These are phyloP conservation scores for Boloria euphrosyne DNA, from an alignment of 2,888 invertebrate genomes.

Conservation along the genomic window DNA sequence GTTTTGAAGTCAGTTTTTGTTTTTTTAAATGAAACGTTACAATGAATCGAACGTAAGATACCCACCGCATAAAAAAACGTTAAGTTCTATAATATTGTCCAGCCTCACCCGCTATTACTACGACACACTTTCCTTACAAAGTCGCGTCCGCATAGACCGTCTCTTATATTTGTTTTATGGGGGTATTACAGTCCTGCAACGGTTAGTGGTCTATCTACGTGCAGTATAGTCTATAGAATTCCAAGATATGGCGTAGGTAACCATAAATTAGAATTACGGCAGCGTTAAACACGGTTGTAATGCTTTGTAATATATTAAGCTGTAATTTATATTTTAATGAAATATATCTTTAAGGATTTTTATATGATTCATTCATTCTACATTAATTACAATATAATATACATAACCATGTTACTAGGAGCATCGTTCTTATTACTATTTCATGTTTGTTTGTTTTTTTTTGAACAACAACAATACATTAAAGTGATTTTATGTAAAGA, in stretches of 20 bases:
- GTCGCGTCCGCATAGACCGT: constrained; percentile 63
- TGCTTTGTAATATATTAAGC: not conserved
- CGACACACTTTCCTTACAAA: constrained; percentile 73
- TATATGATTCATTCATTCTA: too few species aligned
- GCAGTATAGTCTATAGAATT: not conserved
- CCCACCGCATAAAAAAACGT: constrained; percentile 50
- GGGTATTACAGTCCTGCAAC: constrained; percentile 51
- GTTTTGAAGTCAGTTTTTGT: too few species aligned
- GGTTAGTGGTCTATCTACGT: constrained; percentile 36
- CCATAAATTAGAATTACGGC: not conserved
- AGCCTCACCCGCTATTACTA: constrained; percentile 52
- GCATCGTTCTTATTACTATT: too few species aligned
- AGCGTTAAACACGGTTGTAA: not conserved
- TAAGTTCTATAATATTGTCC: constrained; percentile 54
- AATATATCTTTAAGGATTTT: not conserved
- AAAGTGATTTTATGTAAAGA: too few species aligned
- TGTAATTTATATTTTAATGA: not conserved
- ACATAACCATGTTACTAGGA: too few species aligned
- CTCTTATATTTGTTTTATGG: constrained; percentile 60
- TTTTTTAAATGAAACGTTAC: not conserved
- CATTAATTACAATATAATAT: too few species aligned
- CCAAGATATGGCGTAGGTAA: not conserved
- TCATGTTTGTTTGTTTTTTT: too few species aligned
- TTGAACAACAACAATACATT: too few species aligned
- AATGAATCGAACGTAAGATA: constrained; percentile 56